Evolutionary conservation across 2,113 vertebrate genomes (phyloP).

Genomic region (Meriones unguiculatus): DNA sequence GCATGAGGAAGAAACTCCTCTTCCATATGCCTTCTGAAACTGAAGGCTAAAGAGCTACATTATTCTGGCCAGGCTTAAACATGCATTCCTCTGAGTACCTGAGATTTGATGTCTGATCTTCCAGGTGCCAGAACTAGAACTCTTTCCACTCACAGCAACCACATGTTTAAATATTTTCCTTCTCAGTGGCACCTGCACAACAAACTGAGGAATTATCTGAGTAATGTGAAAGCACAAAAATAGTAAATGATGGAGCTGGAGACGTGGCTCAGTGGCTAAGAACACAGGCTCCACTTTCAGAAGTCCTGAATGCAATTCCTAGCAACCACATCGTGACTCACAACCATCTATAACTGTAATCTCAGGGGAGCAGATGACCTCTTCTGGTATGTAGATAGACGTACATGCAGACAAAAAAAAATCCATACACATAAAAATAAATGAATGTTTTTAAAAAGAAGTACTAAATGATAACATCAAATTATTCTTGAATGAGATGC

Average conservation of each 20-base stretch:
- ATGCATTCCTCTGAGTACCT: fast-evolving
- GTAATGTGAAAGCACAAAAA: not conserved
- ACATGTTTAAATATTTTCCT: not conserved
- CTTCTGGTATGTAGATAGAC: not conserved
- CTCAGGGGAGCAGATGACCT: not conserved
- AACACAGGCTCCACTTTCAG: no score
- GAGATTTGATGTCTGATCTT: not conserved
- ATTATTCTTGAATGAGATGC: not conserved
- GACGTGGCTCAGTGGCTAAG: not conserved
- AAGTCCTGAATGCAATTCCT: not conserved
- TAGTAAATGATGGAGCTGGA: not conserved
- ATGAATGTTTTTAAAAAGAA: not conserved
- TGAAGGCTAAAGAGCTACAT: not conserved
- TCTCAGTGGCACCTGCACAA: not conserved
- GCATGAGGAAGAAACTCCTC: not conserved
- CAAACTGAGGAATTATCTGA: not conserved
- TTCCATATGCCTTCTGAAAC: not conserved
- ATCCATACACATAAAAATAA: not conserved
- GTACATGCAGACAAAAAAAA: not conserved
- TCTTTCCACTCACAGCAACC: not conserved
- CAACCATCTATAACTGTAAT: not conserved
- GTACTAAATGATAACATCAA: not conserved
- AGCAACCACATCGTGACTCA: not conserved
- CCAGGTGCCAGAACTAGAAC: not conserved
- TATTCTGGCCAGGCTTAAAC: not conserved